These are phyloP conservation scores for Sinotaia quadrata DNA, from an alignment of 2,888 invertebrate species.

Conservation along the genomic window DNA sequence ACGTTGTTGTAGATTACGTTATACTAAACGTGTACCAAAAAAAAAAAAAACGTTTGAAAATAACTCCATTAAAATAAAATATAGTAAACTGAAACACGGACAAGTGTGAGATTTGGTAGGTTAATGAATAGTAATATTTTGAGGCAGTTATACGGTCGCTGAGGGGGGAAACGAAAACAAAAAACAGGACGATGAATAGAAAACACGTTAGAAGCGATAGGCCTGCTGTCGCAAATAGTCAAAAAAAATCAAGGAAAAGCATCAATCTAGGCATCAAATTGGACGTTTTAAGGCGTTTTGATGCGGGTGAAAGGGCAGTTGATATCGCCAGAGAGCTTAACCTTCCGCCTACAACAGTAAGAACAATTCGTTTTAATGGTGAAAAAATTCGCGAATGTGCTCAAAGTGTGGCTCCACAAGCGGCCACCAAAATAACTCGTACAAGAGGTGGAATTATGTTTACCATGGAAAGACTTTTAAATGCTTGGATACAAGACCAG, in stretches of 20 bases:
- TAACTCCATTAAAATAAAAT: too few relatives aligned
- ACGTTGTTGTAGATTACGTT: too few relatives aligned
- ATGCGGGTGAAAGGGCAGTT: background rate
- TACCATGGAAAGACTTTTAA: slow-evolving; percentile 6
- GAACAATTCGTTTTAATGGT: background rate
- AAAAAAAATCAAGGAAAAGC: slow-evolving; percentile 4
- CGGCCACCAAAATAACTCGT: background rate
- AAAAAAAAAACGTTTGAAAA: too few relatives aligned
- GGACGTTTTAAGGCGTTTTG: background rate
- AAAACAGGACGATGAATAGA: too few relatives aligned
- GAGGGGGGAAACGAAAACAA: too few relatives aligned
- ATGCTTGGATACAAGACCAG: slow-evolving; percentile 13
- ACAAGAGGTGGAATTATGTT: slow-evolving; percentile 1
- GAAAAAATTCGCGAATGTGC: background rate
- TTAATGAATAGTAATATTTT: too few relatives aligned
- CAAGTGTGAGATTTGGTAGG: too few relatives aligned
- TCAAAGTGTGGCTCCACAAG: background rate
- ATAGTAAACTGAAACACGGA: too few relatives aligned
- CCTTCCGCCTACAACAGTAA: background rate
- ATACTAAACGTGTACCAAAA: too few relatives aligned
- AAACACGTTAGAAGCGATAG: too few relatives aligned
- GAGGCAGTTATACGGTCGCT: too few relatives aligned
- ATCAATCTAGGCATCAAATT: background rate
- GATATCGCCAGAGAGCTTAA: background rate
- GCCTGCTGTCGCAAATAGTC: too few relatives aligned